These are phyloP conservation scores for Colostygia pectinataria DNA, from an alignment of 2,888 invertebrate species.

Conservation along the genomic window DNA sequence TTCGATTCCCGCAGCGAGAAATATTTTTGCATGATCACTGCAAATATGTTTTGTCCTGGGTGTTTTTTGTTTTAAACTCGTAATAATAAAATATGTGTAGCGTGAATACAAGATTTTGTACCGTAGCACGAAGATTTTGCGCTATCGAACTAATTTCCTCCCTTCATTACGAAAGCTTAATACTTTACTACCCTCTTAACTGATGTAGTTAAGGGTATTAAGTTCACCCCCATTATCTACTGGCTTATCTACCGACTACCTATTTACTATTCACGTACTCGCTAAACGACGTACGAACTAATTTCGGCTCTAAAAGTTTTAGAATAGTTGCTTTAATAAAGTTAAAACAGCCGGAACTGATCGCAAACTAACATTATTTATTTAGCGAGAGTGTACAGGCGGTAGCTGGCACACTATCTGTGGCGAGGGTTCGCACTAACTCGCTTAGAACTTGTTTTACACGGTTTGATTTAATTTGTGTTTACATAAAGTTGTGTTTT, in stretches of 20 bases:
- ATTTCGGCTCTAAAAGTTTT: conserved; percentile 15
- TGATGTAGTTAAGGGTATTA: too few relatives aligned
- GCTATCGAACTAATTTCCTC: too few relatives aligned
- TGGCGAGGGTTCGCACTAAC: conserved; percentile 18
- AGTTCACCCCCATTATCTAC: too few relatives aligned
- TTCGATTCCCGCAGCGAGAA: too few relatives aligned
- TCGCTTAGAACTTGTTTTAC: conserved; percentile 18
- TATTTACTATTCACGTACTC: conserved; percentile 1
- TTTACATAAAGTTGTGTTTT: not conserved
- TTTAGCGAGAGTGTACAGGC: conserved; percentile 14
- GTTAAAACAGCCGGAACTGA: conserved; percentile 29
- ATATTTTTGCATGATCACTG: too few relatives aligned
- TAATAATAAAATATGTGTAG: too few relatives aligned
- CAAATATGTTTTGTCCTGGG: too few relatives aligned
- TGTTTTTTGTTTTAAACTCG: too few relatives aligned
- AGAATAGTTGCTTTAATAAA: conserved; percentile 23
- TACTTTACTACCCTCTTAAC: too few relatives aligned
- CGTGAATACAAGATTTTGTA: too few relatives aligned
- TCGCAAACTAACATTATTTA: conserved; percentile 31
- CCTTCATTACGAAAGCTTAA: too few relatives aligned
- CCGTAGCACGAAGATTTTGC: too few relatives aligned
- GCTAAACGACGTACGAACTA: conserved; percentile 2
- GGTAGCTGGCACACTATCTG: not conserved
- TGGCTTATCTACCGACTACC: not conserved
- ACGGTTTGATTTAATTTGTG: conserved; percentile 20